A percentile compares a stretch with the other conserved stretches of the same genome.
Conservation (phyloP, 2,797 vertebrate species). For the Clarias pachynema region DNA sequence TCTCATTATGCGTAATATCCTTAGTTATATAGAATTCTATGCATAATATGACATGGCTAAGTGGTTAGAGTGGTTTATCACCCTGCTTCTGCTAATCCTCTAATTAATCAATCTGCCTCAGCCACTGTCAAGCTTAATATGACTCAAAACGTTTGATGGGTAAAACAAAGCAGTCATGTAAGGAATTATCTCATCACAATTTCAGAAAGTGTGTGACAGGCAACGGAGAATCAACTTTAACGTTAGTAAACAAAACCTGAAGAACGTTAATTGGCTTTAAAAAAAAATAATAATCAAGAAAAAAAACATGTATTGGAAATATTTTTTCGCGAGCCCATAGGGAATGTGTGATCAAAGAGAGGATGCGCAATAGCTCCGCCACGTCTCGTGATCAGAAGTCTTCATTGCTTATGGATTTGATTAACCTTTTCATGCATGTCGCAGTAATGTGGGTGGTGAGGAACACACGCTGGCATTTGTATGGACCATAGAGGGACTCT, state of each 20-base stretch:
- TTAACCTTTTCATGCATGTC: constrained; percentile 66
- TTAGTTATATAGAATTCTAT: neutral
- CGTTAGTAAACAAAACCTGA: neutral
- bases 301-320: neutral
- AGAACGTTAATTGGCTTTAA: neutral
- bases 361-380: neutral
- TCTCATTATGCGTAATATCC: neutral
- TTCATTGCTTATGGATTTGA: constrained; percentile 57
- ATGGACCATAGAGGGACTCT: constrained; percentile 67
- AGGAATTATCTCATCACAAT: constrained; percentile 6
- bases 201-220: neutral
- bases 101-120: constrained; percentile 15
- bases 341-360: neutral
- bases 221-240: neutral
- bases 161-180: constrained; percentile 11
- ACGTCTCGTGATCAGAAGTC: constrained; percentile 28
- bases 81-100: constrained; percentile 10
- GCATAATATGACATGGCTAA: constrained; percentile 16
- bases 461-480: constrained; percentile 70
- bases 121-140: constrained; percentile 17
- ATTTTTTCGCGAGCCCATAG: neutral
- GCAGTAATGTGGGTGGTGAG: constrained; percentile 66
- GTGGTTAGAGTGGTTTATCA: constrained; percentile 7
- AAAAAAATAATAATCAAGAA: neutral
- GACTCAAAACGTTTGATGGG: neutral